Base-by-base conservation (phyloP, 2,797 vertebrate genomes). In the Orestias chungarensis region DNA sequence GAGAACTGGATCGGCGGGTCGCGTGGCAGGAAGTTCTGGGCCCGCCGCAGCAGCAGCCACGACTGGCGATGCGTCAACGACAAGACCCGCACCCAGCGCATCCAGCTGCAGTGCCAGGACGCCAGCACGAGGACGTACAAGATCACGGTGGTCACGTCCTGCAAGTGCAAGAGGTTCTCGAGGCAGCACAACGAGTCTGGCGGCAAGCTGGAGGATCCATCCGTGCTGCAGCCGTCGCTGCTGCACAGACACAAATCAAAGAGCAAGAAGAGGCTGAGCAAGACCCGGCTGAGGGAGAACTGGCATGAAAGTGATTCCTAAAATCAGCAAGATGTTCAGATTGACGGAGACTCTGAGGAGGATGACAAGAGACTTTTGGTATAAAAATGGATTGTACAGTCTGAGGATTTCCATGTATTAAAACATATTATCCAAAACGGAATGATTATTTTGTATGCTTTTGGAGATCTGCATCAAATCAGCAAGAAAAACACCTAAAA, bases 51-150 rank as follows among this genome's bases (percentile, higher is more conserved):
- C 89, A 91, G 93, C 0, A 76, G 44, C 71, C 96, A 97, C 23
- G 97, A 99, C 85, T 99, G 97, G 97, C 93, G 97, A 42, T 99
- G 97, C 3, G 96, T 99, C 94, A 98, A 96, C 0, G 97, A 99
- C 91, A 97, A 97, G 85, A 97, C 96, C 0, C 96, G 97, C 64
- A 97, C 96, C 5, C 97, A 98, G 85, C 95, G 97, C 70, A 97
- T 99, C 87, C 97, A 96, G 89, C 95, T 99, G 55, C 96, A 96
- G 86, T 99, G 97, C 68, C 96, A 95, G 85, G 96, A 98, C 6
- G 96, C 97, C 90, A 97, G 95, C 93, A 94, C 94, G 0, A 95
- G 97, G 91, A 97, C 97, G 42, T 99, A 99, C 93, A 98, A 97
- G 84, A 94, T 99, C 89, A 97, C 96, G 0, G 96, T 96, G 82